A percentile compares a stretch with the other conserved stretches of the same genome.
Conservation (phyloP, 1,140 invertebrate genomes). For the Archegozetes longisetosus region DNA sequence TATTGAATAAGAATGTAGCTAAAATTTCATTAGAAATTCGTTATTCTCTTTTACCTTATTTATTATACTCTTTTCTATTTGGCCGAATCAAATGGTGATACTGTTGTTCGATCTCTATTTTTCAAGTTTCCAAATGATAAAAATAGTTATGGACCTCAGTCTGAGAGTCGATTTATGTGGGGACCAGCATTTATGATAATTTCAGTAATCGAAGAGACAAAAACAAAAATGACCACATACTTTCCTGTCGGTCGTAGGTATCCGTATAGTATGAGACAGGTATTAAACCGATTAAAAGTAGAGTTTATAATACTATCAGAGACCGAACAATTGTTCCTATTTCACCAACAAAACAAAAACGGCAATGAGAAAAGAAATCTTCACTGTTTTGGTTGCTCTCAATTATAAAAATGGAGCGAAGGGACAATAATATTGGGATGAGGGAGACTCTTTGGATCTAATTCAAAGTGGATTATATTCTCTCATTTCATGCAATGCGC, state of each 20-base stretch:
- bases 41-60: slow-evolving; percentile 59
- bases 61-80: slow-evolving; percentile 36
- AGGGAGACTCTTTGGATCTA: slow-evolving; percentile 51
- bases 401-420: slow-evolving; percentile 36
- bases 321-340: slow-evolving; percentile 53
- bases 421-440: slow-evolving; percentile 58
- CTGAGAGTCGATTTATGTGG: slow-evolving; percentile 48
- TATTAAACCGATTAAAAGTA: slow-evolving; percentile 30
- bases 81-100: slow-evolving; percentile 25
- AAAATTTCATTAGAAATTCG: slow-evolving; percentile 44
- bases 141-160: slow-evolving; percentile 39
- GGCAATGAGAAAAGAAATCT: slow-evolving; percentile 36
- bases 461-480: slow-evolving; percentile 41
- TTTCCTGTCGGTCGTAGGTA: slow-evolving; percentile 58
- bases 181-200: slow-evolving; percentile 30
- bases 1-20: slow-evolving; percentile 35
- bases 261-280: slow-evolving; percentile 35
- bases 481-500: slow-evolving; percentile 37
- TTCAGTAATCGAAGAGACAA: slow-evolving; percentile 24
- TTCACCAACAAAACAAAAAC: slow-evolving; percentile 43
- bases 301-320: slow-evolving; percentile 48
- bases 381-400: slow-evolving; percentile 43
- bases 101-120: slow-evolving; percentile 32
- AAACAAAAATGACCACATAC: slow-evolving; percentile 38
- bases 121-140: slow-evolving; percentile 41